Evolutionary conservation across 2,888 invertebrate species (phyloP), one percentile per base, ranked within the genome.

Genomic region (Netelia melanura): DNA sequence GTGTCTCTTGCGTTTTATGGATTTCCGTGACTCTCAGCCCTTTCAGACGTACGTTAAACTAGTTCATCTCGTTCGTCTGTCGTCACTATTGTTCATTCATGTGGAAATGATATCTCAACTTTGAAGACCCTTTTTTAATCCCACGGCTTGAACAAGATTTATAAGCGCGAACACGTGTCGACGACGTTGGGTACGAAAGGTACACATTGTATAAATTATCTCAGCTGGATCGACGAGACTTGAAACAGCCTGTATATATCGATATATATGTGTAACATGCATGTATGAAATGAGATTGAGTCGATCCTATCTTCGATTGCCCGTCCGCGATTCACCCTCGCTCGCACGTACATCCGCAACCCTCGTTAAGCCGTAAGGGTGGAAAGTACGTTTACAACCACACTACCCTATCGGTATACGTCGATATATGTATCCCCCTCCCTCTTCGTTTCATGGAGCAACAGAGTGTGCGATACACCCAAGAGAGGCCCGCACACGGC

Each of bases 291-390:
- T 64, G 44, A 75, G 54, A 71, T 72, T 58, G 77, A 52, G 77
- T 38, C 54, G 82, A 58, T 52, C 56, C 38, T 65, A 62, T 48
- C 62, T 77, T 23, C 65, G 72, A 82, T 77, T 71, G 72, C 65
- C 71, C 48, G 44, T 70, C 25, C 48, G 64, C 54, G 58, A 70
- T 71, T 76, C 58, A 58, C 64, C 54, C 77, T 77, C 52, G 3
- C 52, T 61, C 43, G 23, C 62, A 76, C 67, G 54, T 71, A 56
- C 23, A 71, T 44, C 25, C 56, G 38, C 56, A 48, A 65, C 58
- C 76, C 71, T 82, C 58, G 81, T 68, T 82, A 56, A 65, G 65
- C 71, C 56, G 38, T 17, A 64, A 76, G 71, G 56, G 61, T 70
- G 62, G 44, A 38, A 54, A 65, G 56, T 71, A 71, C 76, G 30